Conservation (phyloP, 1,140 invertebrate species). For the Drosophila trapezifrons region DNA sequence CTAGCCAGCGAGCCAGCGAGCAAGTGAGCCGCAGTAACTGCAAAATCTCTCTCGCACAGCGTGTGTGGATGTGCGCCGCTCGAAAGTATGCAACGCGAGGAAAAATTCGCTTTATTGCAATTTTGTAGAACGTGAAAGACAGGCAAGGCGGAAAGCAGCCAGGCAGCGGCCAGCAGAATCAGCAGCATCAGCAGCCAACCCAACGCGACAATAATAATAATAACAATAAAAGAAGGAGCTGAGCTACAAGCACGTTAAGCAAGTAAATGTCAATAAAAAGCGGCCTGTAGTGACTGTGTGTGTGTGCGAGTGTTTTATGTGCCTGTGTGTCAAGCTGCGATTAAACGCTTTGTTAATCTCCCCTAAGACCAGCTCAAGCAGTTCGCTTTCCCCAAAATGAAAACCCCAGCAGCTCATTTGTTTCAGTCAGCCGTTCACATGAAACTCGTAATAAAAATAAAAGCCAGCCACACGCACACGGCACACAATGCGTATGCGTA, state of each 20-base stretch:
- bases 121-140: slow-evolving; percentile 60
- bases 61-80: slow-evolving; percentile 58
- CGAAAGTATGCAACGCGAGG: slow-evolving; percentile 74
- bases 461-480: slow-evolving; percentile 9
- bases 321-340: slow-evolving; percentile 67
- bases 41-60: slow-evolving; percentile 58
- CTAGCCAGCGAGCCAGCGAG: slow-evolving; percentile 30
- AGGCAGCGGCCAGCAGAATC: slow-evolving; percentile 22
- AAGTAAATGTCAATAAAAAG: slow-evolving; percentile 78
- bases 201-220: slow-evolving; percentile 65
- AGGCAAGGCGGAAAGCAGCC: slow-evolving; percentile 24
- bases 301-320: slow-evolving; percentile 29
- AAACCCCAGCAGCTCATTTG: slow-evolving; percentile 46
- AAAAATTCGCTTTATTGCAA: slow-evolving; percentile 79
- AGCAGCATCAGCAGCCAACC: slow-evolving; percentile 32
- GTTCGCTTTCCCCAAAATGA: slow-evolving; percentile 36
- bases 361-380: slow-evolving; percentile 52
- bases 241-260: slow-evolving; percentile 63
- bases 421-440: slow-evolving; percentile 25
- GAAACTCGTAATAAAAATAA: slow-evolving; percentile 34
- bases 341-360: slow-evolving; percentile 77
- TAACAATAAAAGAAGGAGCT: slow-evolving; percentile 44
- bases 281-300: slow-evolving; percentile 9
- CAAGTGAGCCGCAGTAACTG: slow-evolving; percentile 67
- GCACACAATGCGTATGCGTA: slow-evolving; percentile 60